Base-by-base conservation (phyloP, 2,113 vertebrate species). In the Vanacampus margaritifer region DNA sequence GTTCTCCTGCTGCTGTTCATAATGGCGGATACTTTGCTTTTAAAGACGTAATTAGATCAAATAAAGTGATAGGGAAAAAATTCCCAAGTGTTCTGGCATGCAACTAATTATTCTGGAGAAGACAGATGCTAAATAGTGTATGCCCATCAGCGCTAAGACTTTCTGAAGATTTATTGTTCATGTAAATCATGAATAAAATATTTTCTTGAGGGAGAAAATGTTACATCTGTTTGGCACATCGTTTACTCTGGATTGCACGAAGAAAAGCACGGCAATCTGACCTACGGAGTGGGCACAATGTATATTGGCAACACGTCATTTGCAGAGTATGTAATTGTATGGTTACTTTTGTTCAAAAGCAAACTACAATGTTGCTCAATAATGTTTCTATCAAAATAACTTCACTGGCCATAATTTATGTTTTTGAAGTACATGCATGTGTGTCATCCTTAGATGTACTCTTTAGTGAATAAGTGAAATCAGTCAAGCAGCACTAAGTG, bases 161-260 rank as follows among this genome's bases (percentile, higher is more conserved):
- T 92, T 91, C 87, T 86, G 78, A 86, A 92, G 90, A 90, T 91
- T 91, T 91, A 91, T 90, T 89, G 90, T 90, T 91, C 82, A 90
- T 92, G 90, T 91, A 90, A 88, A 91, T 90, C 89, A 91, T 91
- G 89, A 92, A 92, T 92, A 91, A 91, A 90, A 91, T 90, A 92
- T 90, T 87, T 91, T 82, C 85, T 87, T 91, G 89, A 86, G 84
- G 79, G 85, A 89, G 85, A 90, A 92, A 91, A 89, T 83, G 79
- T 80, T 89, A 90, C 88, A 90, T 84, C 87, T 88, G 87, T 90
- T 87, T 83, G 84, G 79, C 79, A 78, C 73, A 85, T 82, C 79
- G 67, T 84, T 84, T 79, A 85, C 79, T 81, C 64, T 67, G 3
- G 74, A 75, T 73, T 84, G 75, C 75, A 81, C 72, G 71, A 80